A percentile compares a stretch with the other conserved stretches of the same genome.
Conservation (phyloP, 1,140 invertebrate species). For the Orchestia grillus region DNA sequence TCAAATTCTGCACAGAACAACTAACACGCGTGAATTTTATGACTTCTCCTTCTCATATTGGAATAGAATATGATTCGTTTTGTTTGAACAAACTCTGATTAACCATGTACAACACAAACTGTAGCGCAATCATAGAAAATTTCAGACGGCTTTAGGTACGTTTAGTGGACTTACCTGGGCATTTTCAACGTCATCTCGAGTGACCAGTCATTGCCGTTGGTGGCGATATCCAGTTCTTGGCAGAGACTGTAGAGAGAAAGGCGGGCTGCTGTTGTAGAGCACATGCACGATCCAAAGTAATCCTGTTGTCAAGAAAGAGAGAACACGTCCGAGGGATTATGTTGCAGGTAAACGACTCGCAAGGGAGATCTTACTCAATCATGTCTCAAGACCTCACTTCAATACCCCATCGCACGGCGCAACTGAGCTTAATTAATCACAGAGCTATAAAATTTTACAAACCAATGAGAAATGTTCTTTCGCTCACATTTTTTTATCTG, state of each 20-base stretch:
- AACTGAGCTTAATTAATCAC: no score
- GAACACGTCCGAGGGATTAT: no score
- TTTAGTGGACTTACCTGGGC: not conserved
- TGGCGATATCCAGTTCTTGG: slow-evolving; percentile 56
- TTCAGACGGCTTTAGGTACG: not conserved
- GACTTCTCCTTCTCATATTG: not conserved
- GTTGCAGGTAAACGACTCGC: no score
- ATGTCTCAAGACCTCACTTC: no score
- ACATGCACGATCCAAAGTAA: slow-evolving; percentile 62
- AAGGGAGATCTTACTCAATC: no score
- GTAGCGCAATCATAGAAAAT: not conserved
- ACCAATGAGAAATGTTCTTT: no score
- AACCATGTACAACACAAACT: not conserved
- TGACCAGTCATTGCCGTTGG: slow-evolving; percentile 67
- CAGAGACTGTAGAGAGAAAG: slow-evolving; percentile 28
- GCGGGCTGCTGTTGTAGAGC: slow-evolving; percentile 57
- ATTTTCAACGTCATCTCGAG: slow-evolving; percentile 56
- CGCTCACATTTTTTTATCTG: no score
- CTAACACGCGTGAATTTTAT: not conserved
- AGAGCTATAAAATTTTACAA: no score
- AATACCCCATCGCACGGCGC: no score
- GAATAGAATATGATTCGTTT: not conserved
- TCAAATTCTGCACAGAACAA: no score
- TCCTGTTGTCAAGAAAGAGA: slow-evolving; percentile 51
- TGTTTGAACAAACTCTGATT: not conserved